Base-by-base conservation (phyloP, 2,888 invertebrate genomes). In the Tachina grossa region DNA sequence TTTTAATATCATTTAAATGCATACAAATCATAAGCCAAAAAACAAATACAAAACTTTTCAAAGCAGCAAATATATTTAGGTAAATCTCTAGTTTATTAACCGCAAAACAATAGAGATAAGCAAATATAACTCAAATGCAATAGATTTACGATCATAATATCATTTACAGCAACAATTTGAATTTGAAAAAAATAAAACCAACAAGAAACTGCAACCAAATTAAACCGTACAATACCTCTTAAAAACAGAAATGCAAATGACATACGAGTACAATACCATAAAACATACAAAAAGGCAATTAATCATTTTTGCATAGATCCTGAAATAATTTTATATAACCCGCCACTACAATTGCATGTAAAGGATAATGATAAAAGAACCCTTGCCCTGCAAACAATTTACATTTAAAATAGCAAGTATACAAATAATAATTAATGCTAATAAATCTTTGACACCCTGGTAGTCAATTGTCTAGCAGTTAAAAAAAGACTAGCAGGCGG, bases 381-480 rank as follows among this genome's bases (percentile, higher is more conserved):
- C 77, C 68, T 69, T 78, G 49, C 51, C 13, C 1, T 5, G 9
- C 41, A 61, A 47, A 16, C 47, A 72, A 49, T 72, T 51, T 31
- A 39, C 47, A 13, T 61, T 47, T 4, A 11, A 61, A 51, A 22
- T 53, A 49, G 11, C 43, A 53, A 71, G 45, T 63, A 65, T 57
- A 66, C 59, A 79, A 85, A 31, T 31, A 31, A 31, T 31, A 31
- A 66, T 82, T 71, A 45, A 61, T 59, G 78, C 53, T 41, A 82
- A 79, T 82, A 85, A 79, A 85, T 82, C 78, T 63, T 71, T 82
- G 66, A 79, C 85, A 85, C 82, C 69, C 85, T 41, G 69, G 82
- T 82, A 74, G 45, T 68, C 43, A 53, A 51, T 31, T 53, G 68
- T 0, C 0, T 14, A n/a, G 19, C 39, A 41, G 5, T 5, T 43